Base-by-base conservation (phyloP, 30 jellyfish, hydroid and myxozoan genomes). In the Phacellophora camtschatica region DNA sequence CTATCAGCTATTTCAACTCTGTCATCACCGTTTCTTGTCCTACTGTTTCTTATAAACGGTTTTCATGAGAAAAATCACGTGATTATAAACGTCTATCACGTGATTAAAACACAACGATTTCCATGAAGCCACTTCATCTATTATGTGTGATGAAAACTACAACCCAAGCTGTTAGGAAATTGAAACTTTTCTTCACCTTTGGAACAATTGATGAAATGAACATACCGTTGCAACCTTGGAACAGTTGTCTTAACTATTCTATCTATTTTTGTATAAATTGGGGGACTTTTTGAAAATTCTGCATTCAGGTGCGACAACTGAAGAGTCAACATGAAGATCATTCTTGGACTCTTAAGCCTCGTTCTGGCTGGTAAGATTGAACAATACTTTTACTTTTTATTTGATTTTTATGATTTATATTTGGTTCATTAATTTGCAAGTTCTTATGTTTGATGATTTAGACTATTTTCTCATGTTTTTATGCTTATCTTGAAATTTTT, bases 331-430 rank as follows among this genome's bases (percentile, higher is more conserved):
- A 80, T 80, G 91, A 80, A 65, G 91, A 36, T 49, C 39, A 45
- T 80, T 50, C 77, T 65, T 24, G 77, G 80, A 56, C 77, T 80
- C 4, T 32, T 64, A n/a, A 84, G 84, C 91, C 91, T 80, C 9
- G 63, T 51, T 24, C 16, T 80, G 0, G 83, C 91, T 28, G 91
- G 91, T 80, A 51, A 48, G 77, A n/a, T 7, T 28, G 65, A 27
- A 8, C 1, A 3, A 43, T 1, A 5, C 10, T 2, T 43, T 2
- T 3, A 1, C 9, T 1, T 43, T 43, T 2, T 43, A 1, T 2
- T 43, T 43, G 2, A 1, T 0, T 6, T 2, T 1, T 5, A 6
- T 1, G 57, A 11, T 6, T 43, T 6, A 43, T 43, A 5, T 2
- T 43, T 43, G 4, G 77, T 63, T 1, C 5, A n/a, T 1, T 5